Percentiles rank a stretch among this genome's conserved stretches.
Evolutionary conservation across 2,797 vertebrate species (phyloP).

Genomic region (Tangara arthus): DNA sequence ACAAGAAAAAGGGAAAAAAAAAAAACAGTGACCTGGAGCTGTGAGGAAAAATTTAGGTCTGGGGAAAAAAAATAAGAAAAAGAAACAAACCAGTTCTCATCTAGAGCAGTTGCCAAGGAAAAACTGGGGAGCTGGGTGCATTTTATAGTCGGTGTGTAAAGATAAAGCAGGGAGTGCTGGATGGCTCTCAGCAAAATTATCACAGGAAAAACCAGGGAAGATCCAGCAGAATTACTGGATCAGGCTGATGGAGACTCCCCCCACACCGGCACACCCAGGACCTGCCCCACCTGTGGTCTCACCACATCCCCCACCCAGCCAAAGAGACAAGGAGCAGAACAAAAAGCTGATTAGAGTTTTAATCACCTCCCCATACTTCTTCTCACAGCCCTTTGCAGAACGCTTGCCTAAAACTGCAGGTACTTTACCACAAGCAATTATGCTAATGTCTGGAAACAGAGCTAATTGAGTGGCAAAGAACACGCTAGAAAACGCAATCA

Average conservation of each 20-base stretch:
- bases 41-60: neutral
- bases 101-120: neutral
- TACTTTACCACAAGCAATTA: constrained; percentile 46
- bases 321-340: neutral
- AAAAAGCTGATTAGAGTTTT: constrained; percentile 1
- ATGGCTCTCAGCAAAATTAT: neutral
- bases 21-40: neutral
- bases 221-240: neutral
- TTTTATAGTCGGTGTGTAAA: neutral
- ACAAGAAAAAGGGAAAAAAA: too few species aligned
- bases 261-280: neutral
- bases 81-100: neutral
- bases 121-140: neutral
- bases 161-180: neutral
- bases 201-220: neutral
- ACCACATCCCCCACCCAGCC: rapidly evolving
- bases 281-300: neutral
- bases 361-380: neutral
- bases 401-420: neutral
- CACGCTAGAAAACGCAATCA: constrained; percentile 12
- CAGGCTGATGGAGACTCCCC: rapidly evolving
- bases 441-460: constrained; percentile 47
- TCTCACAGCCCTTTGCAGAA: neutral
- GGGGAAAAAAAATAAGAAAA: neutral
- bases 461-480: constrained; percentile 39